Base-by-base conservation (phyloP, 2,797 vertebrate genomes). In the Monodelphis domestica region DNA sequence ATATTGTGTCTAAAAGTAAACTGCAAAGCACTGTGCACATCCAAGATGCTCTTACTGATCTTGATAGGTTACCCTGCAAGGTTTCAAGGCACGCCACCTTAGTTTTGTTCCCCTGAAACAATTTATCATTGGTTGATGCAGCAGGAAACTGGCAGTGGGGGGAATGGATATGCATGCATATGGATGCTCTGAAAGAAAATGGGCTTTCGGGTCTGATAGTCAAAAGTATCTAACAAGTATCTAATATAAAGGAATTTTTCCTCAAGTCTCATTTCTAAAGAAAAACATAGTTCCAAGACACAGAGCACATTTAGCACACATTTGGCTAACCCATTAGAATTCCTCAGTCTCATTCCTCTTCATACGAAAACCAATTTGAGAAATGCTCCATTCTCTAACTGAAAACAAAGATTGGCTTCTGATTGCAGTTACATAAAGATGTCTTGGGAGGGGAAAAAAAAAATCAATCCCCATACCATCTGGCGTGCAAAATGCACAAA, bases 401-500 rank as follows among this genome's bases (percentile, higher is more conserved):
- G n/a, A 54, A 95, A 95, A 59, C 87, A 52, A 7, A 29, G 78
- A 45, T 70, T 88, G 45, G 38, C 90, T 94, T 87, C 93, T 89
- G 88, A 11, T 54, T 93, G 33, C 87, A 14, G 12, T 70, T 94
- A 63, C 33, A 94, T 54, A 92, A 97, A 95, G 92, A 94, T 28
- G 54, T 95, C 92, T 78, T 89, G 2, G 54, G 90, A 55, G 54
- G 90, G 53, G 93, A 96, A 95, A 55, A 53, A 54, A 24, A 38
- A 29, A 90, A 84, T 53, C 89, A 89, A 54, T 53, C 24, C 45
- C 57, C 96, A 54, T 5, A 91, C 95, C 94, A 97, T 95, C 95
- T 96, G 95, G 93, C 52, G 84, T 54, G 51, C 87, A 91, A 96
- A 96, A 97, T 54, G 94, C 94, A 97, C 78, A 92, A 91, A 95